Base-by-base conservation (phyloP, 2,888 invertebrate species). In the Netelia melanura region DNA sequence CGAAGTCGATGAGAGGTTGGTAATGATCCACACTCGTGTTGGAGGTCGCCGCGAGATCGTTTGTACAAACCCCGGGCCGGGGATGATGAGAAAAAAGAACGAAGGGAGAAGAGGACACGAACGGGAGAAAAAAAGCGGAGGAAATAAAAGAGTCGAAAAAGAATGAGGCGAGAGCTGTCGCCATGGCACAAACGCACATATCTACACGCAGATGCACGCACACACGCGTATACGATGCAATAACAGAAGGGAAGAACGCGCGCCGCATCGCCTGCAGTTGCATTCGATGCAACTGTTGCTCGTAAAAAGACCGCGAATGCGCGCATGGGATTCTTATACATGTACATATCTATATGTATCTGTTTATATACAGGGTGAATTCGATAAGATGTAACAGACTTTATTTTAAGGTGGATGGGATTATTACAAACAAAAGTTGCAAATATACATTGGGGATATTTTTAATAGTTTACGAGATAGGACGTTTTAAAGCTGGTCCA, bases 271-370 rank as follows among this genome's bases (percentile, higher is more conserved):
- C 65, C 43, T n/a, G 52, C 54, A 58, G 77, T 77, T 80, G 64
- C 71, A 38, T 65, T 64, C 79, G 80, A 65, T 77, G 81, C 81
- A 84, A 81, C 84, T 81, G 81, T 81, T 81, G 77, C 81, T 81
- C 84, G 81, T 84, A 84, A 84, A 84, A 77, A 76, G 54, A 58
- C 9, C 21, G 14, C 30, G 62, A 75, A 75, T 44, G 38, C 79
- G 44, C 64, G 56, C 43, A 48, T 11, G 21, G 38, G 8, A 61
- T 74, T 70, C 70, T 68, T 56, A 79, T 38, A 75, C 30, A 30
- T 3, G 3, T 30, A 30, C 1, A 30, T 3, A 30, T 30, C 2
- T 25, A 30, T 30, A 30, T 30, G 1, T 30, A 30, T 30, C 2
- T 30, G 3, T 30, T 0, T 30, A 30, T 30, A 62, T 21, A 21